Evolutionary conservation across 2,888 invertebrate species (phyloP), one percentile per base, ranked within the genome.

Genomic region (Sycophila texana): DNA sequence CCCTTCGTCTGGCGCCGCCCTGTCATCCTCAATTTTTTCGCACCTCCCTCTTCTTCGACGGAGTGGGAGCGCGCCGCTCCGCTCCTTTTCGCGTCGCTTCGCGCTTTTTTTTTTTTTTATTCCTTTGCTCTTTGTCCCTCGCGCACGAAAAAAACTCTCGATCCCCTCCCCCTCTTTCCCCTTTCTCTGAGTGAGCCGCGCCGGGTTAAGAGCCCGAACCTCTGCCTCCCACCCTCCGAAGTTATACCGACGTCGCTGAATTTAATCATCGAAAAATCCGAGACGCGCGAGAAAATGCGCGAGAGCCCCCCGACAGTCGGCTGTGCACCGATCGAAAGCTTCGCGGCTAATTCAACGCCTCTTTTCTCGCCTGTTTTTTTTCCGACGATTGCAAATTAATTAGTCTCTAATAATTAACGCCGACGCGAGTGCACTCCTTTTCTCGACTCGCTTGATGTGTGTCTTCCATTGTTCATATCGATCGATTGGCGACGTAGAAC

Each of bases 221-320:
- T 39, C 39, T 39, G 5, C 39, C 39, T 7, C 39, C 39, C 7
- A 82, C 82, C 79, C 80, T 76, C 71, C 20, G 30, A 49, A 22
- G 75, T n/a, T n/a, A n/a, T 71, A 73, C 66, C 78, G 77, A 20
- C 55, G 53, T 4, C 65, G 67, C 49, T 66, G 83, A 82, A 70
- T 83, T 82, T 84, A 83, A 84, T 84, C 82, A 83, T 82, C 82
- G 82, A 80, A 73, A 26, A 30, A 12, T 22, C 26, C 5, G 20
- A 58, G 71, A 72, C 5, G 20, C 22, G 20, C 16, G 65, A 55
- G 63, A n/a, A 47, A 65, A 22, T 39, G 30, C 53, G 7, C 39
- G 73, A 39, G 71, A 20, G 55, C n/a, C n/a, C n/a, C 55, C 49
- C 53, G 73, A 73, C 73, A 73, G 65, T 65, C 65, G 55, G 73